Percentiles rank a stretch among this genome's conserved stretches.
phyloP scores from a whole-genome alignment of 2,113 vertebrate genomes.

The Ramphastos sulfuratus region DNA sequence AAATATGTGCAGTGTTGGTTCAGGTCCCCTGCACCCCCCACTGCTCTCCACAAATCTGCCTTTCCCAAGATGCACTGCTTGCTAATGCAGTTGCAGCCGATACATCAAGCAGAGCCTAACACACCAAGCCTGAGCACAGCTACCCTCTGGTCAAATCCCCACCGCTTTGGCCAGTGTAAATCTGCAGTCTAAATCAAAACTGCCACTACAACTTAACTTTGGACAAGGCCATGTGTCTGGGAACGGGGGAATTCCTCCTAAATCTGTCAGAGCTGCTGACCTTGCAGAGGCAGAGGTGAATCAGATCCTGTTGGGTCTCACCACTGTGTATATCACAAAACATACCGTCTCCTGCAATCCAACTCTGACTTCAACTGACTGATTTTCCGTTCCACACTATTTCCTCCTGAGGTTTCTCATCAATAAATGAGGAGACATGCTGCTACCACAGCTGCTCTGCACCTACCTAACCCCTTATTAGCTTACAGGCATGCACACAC shows the following conservation, averaged over 20 bases:
- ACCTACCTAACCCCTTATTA: slow-evolving; percentile 64
- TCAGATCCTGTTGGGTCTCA: neutral
- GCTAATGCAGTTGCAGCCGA: neutral
- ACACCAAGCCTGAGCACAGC: neutral
- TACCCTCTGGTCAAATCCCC: neutral
- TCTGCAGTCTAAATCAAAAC: slow-evolving; percentile 1
- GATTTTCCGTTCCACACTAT: slow-evolving; percentile 62
- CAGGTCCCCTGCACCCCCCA: neutral
- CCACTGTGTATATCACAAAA: neutral
- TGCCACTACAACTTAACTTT: neutral
- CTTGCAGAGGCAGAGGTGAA: neutral
- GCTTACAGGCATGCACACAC: neutral
- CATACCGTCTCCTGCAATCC: slow-evolving; percentile 1
- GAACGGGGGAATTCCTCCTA: neutral
- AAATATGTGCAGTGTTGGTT: neutral
- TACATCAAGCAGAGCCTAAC: neutral
- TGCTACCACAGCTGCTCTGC: slow-evolving; percentile 70
- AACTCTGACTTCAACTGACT: neutral
- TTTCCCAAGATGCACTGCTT: neutral
- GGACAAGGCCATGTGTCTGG: neutral
- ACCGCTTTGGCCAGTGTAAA: neutral
- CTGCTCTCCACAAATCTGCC: neutral
- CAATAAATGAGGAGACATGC: slow-evolving; percentile 78
- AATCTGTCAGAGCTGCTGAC: neutral
- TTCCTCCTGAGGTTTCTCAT: slow-evolving; percentile 71